Evolutionary conservation across 1,140 invertebrate species (phyloP).

Genomic region (Drosophila pandora): DNA sequence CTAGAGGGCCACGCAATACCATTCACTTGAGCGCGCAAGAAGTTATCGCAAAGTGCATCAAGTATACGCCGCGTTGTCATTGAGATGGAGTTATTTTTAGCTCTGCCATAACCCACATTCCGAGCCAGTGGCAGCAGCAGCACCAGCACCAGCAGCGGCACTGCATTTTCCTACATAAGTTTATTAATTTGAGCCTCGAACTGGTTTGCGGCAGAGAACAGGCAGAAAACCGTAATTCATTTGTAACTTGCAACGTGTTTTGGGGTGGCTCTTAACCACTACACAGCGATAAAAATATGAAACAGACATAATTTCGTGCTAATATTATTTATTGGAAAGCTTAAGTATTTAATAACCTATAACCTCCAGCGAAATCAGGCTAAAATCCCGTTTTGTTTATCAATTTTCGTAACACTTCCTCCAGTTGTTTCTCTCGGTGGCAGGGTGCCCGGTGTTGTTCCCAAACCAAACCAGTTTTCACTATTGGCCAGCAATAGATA

Average conservation of each 20-base stretch:
- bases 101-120: slow-evolving; percentile 60
- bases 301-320: background rate
- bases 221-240: slow-evolving; percentile 67
- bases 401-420: background rate
- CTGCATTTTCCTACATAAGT: slow-evolving; percentile 62
- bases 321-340: background rate
- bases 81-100: slow-evolving; percentile 71
- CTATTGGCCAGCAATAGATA: slow-evolving; percentile 30
- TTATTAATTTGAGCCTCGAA: slow-evolving; percentile 75
- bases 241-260: slow-evolving; percentile 73
- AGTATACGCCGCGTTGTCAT: slow-evolving; percentile 78
- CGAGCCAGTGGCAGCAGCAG: background rate
- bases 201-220: slow-evolving; percentile 58
- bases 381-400: background rate
- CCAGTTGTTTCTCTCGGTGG: background rate
- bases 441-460: background rate
- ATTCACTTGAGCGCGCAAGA: slow-evolving; percentile 57
- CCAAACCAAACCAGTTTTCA: slow-evolving; percentile 60
- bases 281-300: background rate
- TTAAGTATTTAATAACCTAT: background rate
- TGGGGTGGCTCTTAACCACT: slow-evolving; percentile 7
- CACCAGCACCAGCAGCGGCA: slow-evolving; percentile 14
- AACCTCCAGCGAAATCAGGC: background rate
- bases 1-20: slow-evolving; percentile 24
- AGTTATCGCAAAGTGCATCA: slow-evolving; percentile 61